A percentile compares a stretch with the other conserved stretches of the same genome.
Evolutionary conservation across 23 tunicate species (phyloP).

Genomic region (Ciona savignyi): DNA sequence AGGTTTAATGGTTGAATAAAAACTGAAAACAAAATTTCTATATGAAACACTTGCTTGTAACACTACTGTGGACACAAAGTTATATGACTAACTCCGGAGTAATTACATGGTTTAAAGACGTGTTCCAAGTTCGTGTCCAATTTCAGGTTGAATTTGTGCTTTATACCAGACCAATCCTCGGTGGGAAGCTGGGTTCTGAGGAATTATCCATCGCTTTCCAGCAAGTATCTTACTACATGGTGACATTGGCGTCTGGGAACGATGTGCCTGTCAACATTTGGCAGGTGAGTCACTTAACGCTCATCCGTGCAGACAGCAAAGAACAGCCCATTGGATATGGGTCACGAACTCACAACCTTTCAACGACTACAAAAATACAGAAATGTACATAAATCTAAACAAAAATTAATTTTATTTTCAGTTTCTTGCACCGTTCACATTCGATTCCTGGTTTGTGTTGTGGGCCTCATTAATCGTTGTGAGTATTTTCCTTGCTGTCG

Average conservation of each 20-base stretch:
- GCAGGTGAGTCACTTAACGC: conserved; percentile 28
- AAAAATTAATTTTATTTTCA: no score
- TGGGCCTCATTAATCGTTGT: conserved; percentile 34
- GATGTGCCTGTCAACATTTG: conserved; percentile 48
- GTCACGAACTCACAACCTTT: no score
- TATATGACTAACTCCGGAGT: no score
- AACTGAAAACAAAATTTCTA: not conserved
- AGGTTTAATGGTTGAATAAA: not conserved
- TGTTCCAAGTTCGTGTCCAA: no score
- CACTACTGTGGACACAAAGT: no score
- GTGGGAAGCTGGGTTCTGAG: conserved; percentile 38
- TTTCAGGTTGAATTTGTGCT: conserved; percentile 48
- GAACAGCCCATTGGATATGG: no score
- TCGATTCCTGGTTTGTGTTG: conserved; percentile 51
- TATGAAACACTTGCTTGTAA: not conserved
- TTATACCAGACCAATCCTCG: conserved; percentile 32
- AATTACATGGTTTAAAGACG: no score
- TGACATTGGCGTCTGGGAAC: conserved; percentile 48
- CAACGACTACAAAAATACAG: no score
- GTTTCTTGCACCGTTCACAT: conserved; percentile 48
- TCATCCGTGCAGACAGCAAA: no score
- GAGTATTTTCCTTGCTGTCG: conserved; percentile 21
- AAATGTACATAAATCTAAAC: no score
- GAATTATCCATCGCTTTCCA: conserved; percentile 45
- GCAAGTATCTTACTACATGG: conserved; percentile 55